Percentiles rank a stretch among this genome's conserved stretches.
Evolutionary conservation across 2,113 vertebrate species (phyloP).

Genomic region (Amazona guildingii): DNA sequence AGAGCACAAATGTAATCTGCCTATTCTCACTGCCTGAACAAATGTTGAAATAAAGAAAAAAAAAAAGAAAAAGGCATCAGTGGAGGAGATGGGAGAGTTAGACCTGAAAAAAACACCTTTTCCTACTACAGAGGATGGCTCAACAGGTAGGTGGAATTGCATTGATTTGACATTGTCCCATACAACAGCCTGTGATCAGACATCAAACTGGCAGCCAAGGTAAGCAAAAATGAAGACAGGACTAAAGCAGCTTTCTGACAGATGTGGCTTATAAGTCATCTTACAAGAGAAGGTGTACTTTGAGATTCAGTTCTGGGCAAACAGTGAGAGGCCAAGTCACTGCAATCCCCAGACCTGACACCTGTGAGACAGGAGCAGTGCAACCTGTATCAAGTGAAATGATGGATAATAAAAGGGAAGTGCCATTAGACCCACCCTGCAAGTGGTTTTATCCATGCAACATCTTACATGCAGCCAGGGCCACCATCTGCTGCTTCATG

Average conservation of each 20-base stretch:
- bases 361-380: background rate
- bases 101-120: background rate
- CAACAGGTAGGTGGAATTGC: background rate
- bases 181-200: background rate
- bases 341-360: background rate
- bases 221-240: background rate
- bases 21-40: background rate
- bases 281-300: background rate
- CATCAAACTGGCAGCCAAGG: background rate
- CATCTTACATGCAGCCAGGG: background rate
- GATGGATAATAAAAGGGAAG: background rate
- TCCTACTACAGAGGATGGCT: background rate
- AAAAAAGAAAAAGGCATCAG: background rate
- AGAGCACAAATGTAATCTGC: background rate
- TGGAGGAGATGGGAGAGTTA: background rate
- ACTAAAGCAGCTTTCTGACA: background rate
- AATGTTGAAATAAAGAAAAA: background rate
- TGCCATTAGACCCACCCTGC: background rate
- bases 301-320: background rate
- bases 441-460: background rate
- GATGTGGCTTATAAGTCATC: background rate
- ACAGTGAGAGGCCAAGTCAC: background rate
- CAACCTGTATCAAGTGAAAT: background rate
- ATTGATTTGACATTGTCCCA: background rate
- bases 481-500: background rate